Evolutionary conservation across 2,888 invertebrate genomes (phyloP), one percentile per base, ranked within the genome.

Genomic region (Stenoptilia bipunctidactyla): DNA sequence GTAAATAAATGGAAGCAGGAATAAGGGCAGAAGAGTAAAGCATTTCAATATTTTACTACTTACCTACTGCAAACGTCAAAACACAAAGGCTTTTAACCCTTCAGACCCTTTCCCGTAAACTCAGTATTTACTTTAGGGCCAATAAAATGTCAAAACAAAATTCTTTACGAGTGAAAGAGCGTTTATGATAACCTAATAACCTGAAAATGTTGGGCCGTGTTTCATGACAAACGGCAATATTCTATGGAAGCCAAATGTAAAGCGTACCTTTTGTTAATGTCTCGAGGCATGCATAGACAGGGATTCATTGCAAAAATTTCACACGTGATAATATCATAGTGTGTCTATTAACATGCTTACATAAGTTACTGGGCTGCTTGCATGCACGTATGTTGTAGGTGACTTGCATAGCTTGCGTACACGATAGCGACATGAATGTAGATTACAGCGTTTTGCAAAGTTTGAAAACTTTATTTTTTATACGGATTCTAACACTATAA

Each of bases 151-250:
- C 55, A 56, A 57, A 58, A 54, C 46, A 49, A 43, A 51, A 56
- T 57, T 53, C 51, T 60, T 55, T 38, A 55, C 45, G 50, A 54
- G 53, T 52, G 51, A 53, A 56, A 52, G 55, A 55, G 56, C 53
- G 53, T 57, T 59, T 61, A 60, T 64, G 63, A 69, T 73, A 76
- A 74, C 74, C 74, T 64, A 69, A 74, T 75, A 69, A 72, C 73
- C 75, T 66, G 58, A 63, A 73, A 71, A 65, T 63, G 58, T 62
- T 60, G 55, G 52, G 51, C 57, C 62, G 56, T 53, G 54, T 79
- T 76, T 76, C 80, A 77, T 80, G 80, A 76, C 76, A 77, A 80
- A 67, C 67, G 67, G 71, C 72, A 72, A 74, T 79, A 69, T 69
- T 65, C 61, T 65, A 60, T 59, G 58, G 58, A 79, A 80, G 71